Evolutionary conservation across 2,797 vertebrate genomes (phyloP).

Genomic region (Mus caroli): DNA sequence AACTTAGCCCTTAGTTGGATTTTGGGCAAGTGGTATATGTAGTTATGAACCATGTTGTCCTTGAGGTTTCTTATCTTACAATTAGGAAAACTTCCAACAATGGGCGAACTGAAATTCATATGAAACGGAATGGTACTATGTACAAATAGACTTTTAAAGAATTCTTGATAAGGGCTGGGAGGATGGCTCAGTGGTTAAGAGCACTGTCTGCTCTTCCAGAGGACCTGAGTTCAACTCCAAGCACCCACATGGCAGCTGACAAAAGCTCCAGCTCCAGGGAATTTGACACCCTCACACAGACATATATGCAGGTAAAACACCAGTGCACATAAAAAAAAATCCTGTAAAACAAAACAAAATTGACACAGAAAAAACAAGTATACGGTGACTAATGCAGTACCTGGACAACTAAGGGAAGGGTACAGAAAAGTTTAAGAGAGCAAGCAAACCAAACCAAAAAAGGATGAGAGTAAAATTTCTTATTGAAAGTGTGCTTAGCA

Average conservation of each 20-base stretch:
- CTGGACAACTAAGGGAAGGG: neutral
- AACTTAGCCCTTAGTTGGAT: neutral
- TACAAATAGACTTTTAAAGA: slow-evolving; percentile 7
- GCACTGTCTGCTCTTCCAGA: neutral
- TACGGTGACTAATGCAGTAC: neutral
- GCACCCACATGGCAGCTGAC: neutral
- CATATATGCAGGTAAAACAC: neutral
- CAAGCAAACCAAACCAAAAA: neutral
- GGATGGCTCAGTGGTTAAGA: neutral
- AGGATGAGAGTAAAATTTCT: neutral
- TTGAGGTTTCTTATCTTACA: slow-evolving; percentile 31
- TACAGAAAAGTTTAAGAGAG: neutral
- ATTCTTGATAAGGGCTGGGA: neutral
- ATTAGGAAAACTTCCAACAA: neutral
- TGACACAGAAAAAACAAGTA: neutral
- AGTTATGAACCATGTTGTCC: neutral
- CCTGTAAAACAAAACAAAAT: neutral
- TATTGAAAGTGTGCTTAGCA: neutral
- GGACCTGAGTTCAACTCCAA: neutral
- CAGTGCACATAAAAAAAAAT: neutral
- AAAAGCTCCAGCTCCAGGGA: neutral
- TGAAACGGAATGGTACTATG: neutral
- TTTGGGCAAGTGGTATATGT: neutral
- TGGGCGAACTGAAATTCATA: slow-evolving; percentile 13
- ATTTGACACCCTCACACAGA: neutral